phyloP scores from a whole-genome alignment of 2,888 invertebrate genomes.

The Dasypogon diadema region DNA sequence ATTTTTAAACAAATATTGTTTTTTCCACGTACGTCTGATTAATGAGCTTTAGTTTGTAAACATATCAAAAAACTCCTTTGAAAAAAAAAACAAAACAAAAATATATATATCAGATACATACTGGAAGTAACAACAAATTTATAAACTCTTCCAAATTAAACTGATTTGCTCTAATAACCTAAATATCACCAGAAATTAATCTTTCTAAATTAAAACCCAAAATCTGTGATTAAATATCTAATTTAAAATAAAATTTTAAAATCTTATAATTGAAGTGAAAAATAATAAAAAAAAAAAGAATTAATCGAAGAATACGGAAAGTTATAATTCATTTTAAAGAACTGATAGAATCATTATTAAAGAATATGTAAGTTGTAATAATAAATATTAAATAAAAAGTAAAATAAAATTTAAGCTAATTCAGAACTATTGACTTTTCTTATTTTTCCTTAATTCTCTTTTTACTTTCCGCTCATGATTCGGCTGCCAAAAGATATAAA shows the following conservation, averaged over 20 bases:
- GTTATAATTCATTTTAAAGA: constrained; percentile 30
- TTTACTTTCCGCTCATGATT: not conserved
- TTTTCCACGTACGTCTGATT: not conserved
- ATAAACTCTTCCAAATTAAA: not conserved
- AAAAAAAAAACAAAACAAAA: too few species aligned
- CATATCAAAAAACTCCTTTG: not conserved
- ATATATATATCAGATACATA: not conserved
- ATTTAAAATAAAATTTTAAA: constrained; percentile 6
- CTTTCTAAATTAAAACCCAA: constrained; percentile 13
- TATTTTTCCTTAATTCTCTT: not conserved
- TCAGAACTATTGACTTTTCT: not conserved
- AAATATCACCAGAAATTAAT: too few species aligned
- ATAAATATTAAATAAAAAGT: not conserved
- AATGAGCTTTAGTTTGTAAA: not conserved
- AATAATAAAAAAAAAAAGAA: not conserved
- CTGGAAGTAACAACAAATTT: not conserved
- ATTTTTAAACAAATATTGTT: not conserved
- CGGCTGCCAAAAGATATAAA: constrained; percentile 9
- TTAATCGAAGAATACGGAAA: not conserved
- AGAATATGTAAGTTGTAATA: constrained; percentile 1
- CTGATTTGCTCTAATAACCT: not conserved
- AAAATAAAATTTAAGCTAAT: not conserved
- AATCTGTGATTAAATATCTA: constrained; percentile 30
- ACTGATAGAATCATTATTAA: constrained; percentile 36
- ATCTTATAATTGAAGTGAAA: constrained; percentile 2